A percentile compares a stretch with the other conserved stretches of the same genome.
Evolutionary conservation across 2,888 invertebrate genomes (phyloP).

Genomic region (Gortyna flavago): DNA sequence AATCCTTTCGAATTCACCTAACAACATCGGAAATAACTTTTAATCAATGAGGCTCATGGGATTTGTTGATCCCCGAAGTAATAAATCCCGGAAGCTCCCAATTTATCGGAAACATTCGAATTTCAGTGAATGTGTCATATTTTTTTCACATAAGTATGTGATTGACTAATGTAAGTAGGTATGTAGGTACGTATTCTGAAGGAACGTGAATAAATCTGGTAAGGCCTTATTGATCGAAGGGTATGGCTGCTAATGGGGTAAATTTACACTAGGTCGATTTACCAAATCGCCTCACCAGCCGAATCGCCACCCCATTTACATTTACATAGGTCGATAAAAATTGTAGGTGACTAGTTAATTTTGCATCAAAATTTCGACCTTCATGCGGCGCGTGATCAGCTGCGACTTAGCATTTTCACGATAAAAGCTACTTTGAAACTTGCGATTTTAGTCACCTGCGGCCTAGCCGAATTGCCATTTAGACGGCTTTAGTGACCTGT

Average conservation of each 20-base stretch:
- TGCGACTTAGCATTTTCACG: no score
- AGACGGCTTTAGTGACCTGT: no score
- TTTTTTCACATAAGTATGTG: background rate
- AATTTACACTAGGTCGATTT: background rate
- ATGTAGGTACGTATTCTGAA: background rate
- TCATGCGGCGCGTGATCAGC: no score
- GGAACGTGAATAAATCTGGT: background rate
- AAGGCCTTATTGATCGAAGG: no score
- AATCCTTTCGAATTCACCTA: conserved; percentile 7
- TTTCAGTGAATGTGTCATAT: conserved; percentile 1
- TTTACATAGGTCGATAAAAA: no score
- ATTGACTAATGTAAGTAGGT: background rate
- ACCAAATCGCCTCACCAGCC: background rate
- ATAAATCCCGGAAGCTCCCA: conserved; percentile 19
- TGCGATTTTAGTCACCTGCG: no score
- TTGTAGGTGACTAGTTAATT: no score
- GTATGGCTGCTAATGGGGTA: background rate
- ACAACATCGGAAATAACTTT: conserved; percentile 32
- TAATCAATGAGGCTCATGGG: conserved; percentile 30
- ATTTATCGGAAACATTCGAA: conserved; percentile 35
- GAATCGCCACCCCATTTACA: background rate
- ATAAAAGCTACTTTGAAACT: no score
- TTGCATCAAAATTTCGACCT: no score
- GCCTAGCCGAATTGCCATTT: no score
- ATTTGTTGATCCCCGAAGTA: conserved; percentile 31